Conservation (phyloP, 2,888 invertebrate genomes). For the Polietes domitor region DNA sequence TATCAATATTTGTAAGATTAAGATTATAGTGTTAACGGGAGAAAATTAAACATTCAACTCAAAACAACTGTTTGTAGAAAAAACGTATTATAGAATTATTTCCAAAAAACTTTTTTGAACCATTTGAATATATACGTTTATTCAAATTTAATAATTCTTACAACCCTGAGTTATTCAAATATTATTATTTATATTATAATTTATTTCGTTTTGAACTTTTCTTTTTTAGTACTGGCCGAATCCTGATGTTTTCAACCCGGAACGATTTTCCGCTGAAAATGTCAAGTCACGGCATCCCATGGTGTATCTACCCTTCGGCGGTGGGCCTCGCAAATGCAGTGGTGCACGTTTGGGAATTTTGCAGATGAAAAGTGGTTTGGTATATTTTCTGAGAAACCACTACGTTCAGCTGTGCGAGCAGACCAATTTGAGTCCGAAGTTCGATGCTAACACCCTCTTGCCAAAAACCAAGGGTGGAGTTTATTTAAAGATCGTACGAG, state of each 20-base stretch:
- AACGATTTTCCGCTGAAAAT: slow-evolving; percentile 1
- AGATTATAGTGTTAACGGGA: too few species aligned
- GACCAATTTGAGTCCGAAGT: not conserved
- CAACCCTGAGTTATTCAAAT: too few species aligned
- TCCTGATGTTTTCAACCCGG: not conserved
- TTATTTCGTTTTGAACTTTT: too few species aligned
- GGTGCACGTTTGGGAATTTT: not conserved
- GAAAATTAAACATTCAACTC: too few species aligned
- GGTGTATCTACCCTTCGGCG: not conserved
- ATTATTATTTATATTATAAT: too few species aligned
- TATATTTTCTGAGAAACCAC: not conserved
- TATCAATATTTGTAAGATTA: too few species aligned
- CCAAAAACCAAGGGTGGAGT: not conserved
- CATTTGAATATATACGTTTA: too few species aligned
- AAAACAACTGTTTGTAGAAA: too few species aligned
- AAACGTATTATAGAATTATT: too few species aligned
- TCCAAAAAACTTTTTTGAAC: too few species aligned
- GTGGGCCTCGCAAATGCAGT: slow-evolving; percentile 4
- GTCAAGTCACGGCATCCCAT: not conserved
- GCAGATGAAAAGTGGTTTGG: not conserved
- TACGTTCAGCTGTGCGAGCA: not conserved
- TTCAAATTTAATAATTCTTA: too few species aligned
- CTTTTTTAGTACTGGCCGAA: slow-evolving; percentile 6
- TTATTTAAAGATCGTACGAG: not conserved
- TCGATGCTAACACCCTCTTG: not conserved